Base-by-base conservation (phyloP, 2,113 vertebrate species). In the Nothobranchius furzeri region DNA sequence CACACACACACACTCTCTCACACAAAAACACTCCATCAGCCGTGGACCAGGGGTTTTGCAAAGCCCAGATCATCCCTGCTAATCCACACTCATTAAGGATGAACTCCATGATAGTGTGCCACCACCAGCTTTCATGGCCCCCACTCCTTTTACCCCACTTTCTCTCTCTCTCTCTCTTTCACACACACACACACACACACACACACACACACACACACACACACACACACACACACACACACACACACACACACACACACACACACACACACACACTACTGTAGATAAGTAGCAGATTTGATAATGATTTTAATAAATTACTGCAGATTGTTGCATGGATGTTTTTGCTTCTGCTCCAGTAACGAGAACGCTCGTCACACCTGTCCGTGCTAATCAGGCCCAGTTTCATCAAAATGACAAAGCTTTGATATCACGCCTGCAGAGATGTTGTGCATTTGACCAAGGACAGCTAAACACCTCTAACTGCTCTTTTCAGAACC, bases 51-150 rank as follows among this genome's bases (percentile, higher is more conserved):
- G 76, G 85, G 81, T 87, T 88, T 76, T 70, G 85, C 84, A 93
- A 93, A 92, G 87, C 92, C 85, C 17, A 79, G 93, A 92, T 93
- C 90, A 93, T 93, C 91, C 91, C 64, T 63, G 79, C 84, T 94
- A 94, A 94, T 93, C 92, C 89, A 81, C 66, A 73, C 91, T 93
- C 91, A 93, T 93, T 94, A 94, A 89, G 89, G 87, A 92, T 90
- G 87, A 92, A 90, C 89, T 87, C 67, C 84, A 89, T 90, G 91
- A 93, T 93, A 93, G 89, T 75, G 13, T 82, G 69, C 79, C 80
- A 73, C 83, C 68, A 79, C 17, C 81, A 58, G 69, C 70, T 68
- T 58, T 71, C 68, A 40, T 17, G 3, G n/a, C 24, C 64, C 49
- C 60, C 58, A 15, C 48, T 60, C 60, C 35, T 13, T 85, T 80